These are phyloP conservation scores for Rhinoptilus africanus DNA, from an alignment of 2,113 vertebrate genomes.

Conservation along the genomic window DNA sequence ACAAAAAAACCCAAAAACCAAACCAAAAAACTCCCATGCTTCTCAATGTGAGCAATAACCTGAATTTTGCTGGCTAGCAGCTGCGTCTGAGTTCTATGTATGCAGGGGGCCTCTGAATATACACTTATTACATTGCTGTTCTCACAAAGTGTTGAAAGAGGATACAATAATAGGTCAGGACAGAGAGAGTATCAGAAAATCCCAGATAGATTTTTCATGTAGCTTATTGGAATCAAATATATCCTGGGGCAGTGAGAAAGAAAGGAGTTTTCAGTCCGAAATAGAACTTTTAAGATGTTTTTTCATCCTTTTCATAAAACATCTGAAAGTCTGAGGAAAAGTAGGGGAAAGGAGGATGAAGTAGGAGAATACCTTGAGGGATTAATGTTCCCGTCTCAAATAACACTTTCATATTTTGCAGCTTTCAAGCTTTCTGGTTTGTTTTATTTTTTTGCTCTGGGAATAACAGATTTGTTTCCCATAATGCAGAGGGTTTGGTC, in stretches of 20 bases:
- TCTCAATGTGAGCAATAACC: not conserved
- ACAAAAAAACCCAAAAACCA: not conserved
- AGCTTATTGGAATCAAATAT: slow-evolving; percentile 38
- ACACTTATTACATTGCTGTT: not conserved
- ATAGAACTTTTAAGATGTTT: not conserved
- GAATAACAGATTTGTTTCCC: not conserved
- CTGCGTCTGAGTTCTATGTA: not conserved
- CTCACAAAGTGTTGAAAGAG: not conserved
- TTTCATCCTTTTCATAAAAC: slow-evolving; percentile 5
- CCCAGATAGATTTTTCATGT: slow-evolving; percentile 39
- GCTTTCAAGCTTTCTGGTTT: not conserved
- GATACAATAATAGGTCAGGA: slow-evolving; percentile 20
- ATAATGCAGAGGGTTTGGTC: not conserved
- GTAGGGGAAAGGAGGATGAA: not conserved
- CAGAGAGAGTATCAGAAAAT: slow-evolving; percentile 45
- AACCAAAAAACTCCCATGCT: not conserved
- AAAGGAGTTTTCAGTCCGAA: slow-evolving; percentile 14
- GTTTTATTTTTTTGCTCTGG: not conserved
- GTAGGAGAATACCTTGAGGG: slow-evolving; percentile 26
- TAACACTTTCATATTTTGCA: slow-evolving; percentile 13
- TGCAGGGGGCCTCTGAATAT: not conserved
- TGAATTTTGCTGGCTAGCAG: not conserved
- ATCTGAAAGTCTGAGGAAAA: slow-evolving; percentile 29
- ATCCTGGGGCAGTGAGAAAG: slow-evolving; percentile 29
- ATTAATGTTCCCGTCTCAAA: slow-evolving; percentile 23